A percentile compares a stretch with the other conserved stretches of the same genome.
These are phyloP conservation scores for Simalia tracyae DNA, from an alignment of 2,797 vertebrate genomes.

Conservation along the genomic window DNA sequence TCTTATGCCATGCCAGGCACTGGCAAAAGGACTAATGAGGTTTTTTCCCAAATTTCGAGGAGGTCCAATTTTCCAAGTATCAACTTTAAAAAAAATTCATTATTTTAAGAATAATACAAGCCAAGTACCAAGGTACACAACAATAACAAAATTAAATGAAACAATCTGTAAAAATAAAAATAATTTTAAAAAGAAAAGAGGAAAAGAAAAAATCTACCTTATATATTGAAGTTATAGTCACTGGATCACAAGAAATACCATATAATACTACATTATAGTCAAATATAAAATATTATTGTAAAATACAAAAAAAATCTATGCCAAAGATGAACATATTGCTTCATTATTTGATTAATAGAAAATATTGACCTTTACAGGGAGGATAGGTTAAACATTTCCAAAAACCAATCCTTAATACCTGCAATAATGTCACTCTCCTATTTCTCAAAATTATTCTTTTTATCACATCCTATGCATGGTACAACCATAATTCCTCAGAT, in stretches of 20 bases:
- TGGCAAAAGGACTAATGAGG: neutral
- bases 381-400: neutral
- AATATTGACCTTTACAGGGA: neutral
- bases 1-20: neutral
- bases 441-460: neutral
- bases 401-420: neutral
- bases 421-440: neutral
- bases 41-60: neutral
- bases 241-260: neutral
- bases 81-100: neutral
- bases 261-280: neutral
- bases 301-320: neutral
- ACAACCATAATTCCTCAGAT: neutral
- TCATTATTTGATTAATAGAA: neutral
- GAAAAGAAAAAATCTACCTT: neutral
- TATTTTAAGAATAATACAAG: neutral
- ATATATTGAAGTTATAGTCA: neutral
- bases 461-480: neutral
- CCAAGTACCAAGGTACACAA: neutral
- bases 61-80: neutral
- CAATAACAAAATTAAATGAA: neutral
- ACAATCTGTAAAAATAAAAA: neutral
- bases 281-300: neutral
- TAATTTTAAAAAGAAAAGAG: neutral
- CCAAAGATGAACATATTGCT: neutral